A percentile compares a stretch with the other conserved stretches of the same genome.
phyloP scores from a whole-genome alignment of 2,888 invertebrate species.

The Neoaliturus tenellus region DNA sequence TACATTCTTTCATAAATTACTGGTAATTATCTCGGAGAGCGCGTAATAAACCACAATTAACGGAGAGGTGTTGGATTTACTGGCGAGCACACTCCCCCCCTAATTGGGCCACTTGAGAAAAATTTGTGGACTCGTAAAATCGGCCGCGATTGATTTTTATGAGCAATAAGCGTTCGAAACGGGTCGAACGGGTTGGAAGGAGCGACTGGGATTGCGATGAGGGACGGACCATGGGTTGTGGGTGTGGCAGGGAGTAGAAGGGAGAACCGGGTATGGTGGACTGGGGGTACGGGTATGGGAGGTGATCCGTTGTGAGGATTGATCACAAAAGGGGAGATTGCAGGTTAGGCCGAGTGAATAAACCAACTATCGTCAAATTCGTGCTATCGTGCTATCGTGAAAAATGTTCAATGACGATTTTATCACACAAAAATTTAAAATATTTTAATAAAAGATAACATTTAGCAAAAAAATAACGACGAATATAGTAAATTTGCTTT shows the following conservation, averaged over 20 bases:
- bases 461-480: too few species aligned
- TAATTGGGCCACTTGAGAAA: constrained; percentile 49
- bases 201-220: neutral
- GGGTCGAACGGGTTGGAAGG: neutral
- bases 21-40: constrained; percentile 22
- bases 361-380: too few species aligned
- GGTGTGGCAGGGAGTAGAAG: neutral
- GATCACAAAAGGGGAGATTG: too few species aligned
- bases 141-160: constrained; percentile 45
- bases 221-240: neutral
- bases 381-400: too few species aligned
- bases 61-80: constrained; percentile 45
- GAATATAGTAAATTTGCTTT: too few species aligned
- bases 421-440: too few species aligned
- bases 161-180: constrained; percentile 43
- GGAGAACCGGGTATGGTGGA: neutral
- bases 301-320: too few species aligned
- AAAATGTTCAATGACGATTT: too few species aligned
- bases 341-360: too few species aligned
- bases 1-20: constrained; percentile 50
- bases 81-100: neutral
- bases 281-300: neutral
- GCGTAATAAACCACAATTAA: constrained; percentile 52
- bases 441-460: too few species aligned
- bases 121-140: constrained; percentile 52